Evolutionary conservation across 2,113 vertebrate genomes (phyloP).

Genomic region (Chionomys nivalis): DNA sequence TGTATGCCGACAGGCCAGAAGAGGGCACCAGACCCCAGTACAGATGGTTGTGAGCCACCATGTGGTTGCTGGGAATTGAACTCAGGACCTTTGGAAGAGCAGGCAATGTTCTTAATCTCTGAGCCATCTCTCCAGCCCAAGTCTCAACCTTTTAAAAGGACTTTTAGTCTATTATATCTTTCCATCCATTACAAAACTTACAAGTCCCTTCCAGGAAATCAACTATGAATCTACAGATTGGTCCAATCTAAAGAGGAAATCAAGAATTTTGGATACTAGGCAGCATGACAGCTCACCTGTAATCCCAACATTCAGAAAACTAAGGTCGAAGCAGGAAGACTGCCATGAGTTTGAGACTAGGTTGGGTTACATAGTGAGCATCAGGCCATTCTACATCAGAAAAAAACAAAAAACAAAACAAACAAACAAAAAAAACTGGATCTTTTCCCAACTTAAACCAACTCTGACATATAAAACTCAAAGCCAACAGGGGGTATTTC

Average conservation of each 20-base stretch:
- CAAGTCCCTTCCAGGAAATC: slow-evolving; percentile 22
- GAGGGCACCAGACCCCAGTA: too few species aligned
- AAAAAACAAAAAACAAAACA: neutral
- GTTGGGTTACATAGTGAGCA: neutral
- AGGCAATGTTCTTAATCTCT: too few species aligned
- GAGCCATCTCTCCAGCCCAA: too few species aligned
- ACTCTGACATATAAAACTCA: neutral
- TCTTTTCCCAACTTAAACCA: slow-evolving; percentile 45
- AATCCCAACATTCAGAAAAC: neutral
- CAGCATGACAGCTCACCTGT: neutral
- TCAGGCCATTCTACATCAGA: neutral
- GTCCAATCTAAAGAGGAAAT: neutral
- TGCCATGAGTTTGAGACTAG: neutral
- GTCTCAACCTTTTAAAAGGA: slow-evolving; percentile 39
- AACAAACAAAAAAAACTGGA: neutral
- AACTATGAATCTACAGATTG: neutral
- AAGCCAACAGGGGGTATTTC: slow-evolving; percentile 5
- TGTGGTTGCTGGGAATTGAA: too few species aligned
- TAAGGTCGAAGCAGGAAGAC: neutral
- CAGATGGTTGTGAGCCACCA: too few species aligned
- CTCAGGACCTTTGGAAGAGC: too few species aligned
- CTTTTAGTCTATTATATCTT: slow-evolving; percentile 50
- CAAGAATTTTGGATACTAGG: neutral
- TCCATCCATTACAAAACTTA: slow-evolving; percentile 48
- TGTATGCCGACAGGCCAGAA: too few species aligned